A percentile compares a stretch with the other conserved stretches of the same genome.
These are phyloP conservation scores for Neoaliturus tenellus DNA, from an alignment of 2,888 invertebrate species.

Conservation along the genomic window DNA sequence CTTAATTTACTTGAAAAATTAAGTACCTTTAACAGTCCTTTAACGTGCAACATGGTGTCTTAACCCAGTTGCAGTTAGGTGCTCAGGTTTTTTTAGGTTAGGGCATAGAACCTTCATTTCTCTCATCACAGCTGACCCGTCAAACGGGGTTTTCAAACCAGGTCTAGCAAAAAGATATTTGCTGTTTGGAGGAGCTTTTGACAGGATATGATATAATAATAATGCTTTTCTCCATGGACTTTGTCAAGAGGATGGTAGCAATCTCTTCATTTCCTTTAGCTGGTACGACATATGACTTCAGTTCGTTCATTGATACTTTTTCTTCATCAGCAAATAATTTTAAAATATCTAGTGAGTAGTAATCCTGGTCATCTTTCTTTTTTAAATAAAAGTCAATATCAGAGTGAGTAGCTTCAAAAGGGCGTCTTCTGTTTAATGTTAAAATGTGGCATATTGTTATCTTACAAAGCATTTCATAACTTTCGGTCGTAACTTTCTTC, in stretches of 20 bases:
- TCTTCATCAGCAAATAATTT: not conserved
- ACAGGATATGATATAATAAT: not conserved
- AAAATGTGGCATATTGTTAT: slow-evolving; percentile 22
- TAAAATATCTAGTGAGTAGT: not conserved
- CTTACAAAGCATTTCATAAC: slow-evolving; percentile 27
- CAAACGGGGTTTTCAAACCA: slow-evolving; percentile 17
- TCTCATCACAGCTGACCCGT: not conserved
- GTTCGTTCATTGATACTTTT: slow-evolving; percentile 6
- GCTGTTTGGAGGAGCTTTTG: not conserved
- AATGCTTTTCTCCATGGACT: slow-evolving; percentile 14
- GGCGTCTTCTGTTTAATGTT: not conserved
- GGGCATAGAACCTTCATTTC: not conserved
- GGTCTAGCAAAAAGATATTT: slow-evolving; percentile 4
- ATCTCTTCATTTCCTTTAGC: slow-evolving; percentile 7
- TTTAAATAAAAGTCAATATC: not conserved
- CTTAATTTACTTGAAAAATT: not conserved
- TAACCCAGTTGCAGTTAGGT: not conserved
- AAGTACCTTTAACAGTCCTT: not conserved
- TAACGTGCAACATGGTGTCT: slow-evolving; percentile 1
- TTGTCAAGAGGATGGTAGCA: not conserved
- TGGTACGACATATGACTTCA: slow-evolving; percentile 14
- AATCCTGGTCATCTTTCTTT: not conserved
- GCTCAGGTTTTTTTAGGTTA: not conserved
- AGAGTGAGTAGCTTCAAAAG: slow-evolving; percentile 11
- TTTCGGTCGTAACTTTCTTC: too few species aligned